These are phyloP conservation scores for Apotomis capreana DNA, from an alignment of 2,888 invertebrate species.

Conservation along the genomic window DNA sequence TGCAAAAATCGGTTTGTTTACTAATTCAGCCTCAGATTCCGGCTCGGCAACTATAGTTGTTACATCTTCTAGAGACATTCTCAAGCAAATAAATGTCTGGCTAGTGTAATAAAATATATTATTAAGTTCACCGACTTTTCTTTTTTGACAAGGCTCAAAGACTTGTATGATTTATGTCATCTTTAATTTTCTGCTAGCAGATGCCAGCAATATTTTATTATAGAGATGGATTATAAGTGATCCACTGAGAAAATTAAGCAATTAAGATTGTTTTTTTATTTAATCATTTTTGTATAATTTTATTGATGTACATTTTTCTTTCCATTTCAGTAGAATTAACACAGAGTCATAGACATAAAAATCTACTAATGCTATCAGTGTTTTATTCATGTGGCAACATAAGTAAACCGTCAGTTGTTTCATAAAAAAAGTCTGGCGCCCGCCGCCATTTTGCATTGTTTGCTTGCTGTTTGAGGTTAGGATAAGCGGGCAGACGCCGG, in stretches of 20 bases:
- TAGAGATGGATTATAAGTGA: not conserved
- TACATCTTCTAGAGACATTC: slow-evolving; percentile 47
- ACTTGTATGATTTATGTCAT: not conserved
- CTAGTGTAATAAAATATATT: no score
- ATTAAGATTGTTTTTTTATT: no score
- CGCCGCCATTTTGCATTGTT: slow-evolving; percentile 65
- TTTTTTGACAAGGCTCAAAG: no score
- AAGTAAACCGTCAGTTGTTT: slow-evolving; percentile 21
- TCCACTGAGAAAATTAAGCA: no score
- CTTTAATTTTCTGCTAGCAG: not conserved
- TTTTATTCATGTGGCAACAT: slow-evolving; percentile 47
- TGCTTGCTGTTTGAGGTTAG: slow-evolving; percentile 67
- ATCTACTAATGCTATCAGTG: slow-evolving; percentile 20
- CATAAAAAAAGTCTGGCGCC: slow-evolving; percentile 40
- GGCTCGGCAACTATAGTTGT: slow-evolving; percentile 47
- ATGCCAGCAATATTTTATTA: slow-evolving; percentile 10
- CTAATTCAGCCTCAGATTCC: slow-evolving; percentile 52
- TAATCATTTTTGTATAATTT: no score
- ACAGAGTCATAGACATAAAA: not conserved
- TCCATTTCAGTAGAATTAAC: no score
- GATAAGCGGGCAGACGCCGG: slow-evolving; percentile 59
- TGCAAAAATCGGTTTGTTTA: slow-evolving; percentile 64
- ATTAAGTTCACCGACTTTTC: no score
- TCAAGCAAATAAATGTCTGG: not conserved
- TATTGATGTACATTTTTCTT: no score